Evolutionary conservation across 2,113 vertebrate species (phyloP).

Genomic region (Amblyopsis rosae): DNA sequence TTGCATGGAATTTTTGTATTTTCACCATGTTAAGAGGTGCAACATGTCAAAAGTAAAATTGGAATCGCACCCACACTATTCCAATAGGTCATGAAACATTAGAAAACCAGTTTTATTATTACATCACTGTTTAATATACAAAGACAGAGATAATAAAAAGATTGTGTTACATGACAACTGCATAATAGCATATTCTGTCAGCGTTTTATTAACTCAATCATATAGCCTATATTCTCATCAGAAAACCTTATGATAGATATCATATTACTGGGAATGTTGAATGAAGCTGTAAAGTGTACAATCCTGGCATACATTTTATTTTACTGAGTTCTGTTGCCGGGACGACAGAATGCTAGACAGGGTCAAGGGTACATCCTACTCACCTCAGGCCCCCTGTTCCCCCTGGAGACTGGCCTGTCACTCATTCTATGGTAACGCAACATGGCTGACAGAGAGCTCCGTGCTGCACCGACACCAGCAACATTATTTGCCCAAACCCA

Average conservation of each 20-base stretch:
- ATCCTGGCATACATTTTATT: constrained; percentile 46
- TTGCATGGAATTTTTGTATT: no score
- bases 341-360: constrained; percentile 64
- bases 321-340: constrained; percentile 47
- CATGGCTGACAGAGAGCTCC: constrained; percentile 71
- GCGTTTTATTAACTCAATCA: neutral
- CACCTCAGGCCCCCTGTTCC: constrained; percentile 69
- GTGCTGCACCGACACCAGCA: constrained; percentile 68
- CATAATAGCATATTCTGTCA: constrained; percentile 15
- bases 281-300: constrained; percentile 63
- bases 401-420: constrained; percentile 66
- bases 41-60: neutral
- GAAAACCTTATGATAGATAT: neutral
- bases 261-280: constrained; percentile 5
- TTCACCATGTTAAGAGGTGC: no score
- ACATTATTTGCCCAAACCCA: constrained; percentile 70
- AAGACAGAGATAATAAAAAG: constrained; percentile 15
- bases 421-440: constrained; percentile 69
- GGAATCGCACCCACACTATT: neutral
- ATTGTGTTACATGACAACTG: constrained; percentile 22
- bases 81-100: neutral
- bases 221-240: constrained; percentile 6
- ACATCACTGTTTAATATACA: neutral
- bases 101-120: constrained; percentile 7
- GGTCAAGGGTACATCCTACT: constrained; percentile 75